Conservation (phyloP, 2,888 invertebrate genomes). For the Synergus itoensis region DNA sequence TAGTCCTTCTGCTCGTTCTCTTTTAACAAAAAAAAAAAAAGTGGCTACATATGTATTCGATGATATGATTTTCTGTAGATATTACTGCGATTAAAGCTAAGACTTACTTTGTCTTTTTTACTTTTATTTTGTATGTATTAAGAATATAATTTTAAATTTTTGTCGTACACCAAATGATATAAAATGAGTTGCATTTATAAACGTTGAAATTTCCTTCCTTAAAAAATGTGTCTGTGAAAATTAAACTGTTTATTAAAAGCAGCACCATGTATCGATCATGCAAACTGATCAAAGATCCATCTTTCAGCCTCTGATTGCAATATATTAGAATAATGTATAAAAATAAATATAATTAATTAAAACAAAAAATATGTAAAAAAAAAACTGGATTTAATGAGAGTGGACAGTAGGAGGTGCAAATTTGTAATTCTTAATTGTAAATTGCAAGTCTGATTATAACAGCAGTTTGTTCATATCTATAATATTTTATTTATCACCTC, state of each 20-base stretch:
- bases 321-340: too few relatives aligned
- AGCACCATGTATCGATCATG: too few relatives aligned
- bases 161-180: neutral
- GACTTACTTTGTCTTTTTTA: neutral
- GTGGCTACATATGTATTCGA: conserved; percentile 46
- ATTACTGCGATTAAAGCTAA: neutral
- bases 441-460: too few relatives aligned
- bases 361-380: too few relatives aligned
- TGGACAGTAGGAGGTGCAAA: too few relatives aligned
- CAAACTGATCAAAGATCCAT: too few relatives aligned
- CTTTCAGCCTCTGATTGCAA: too few relatives aligned
- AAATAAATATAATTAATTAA: too few relatives aligned
- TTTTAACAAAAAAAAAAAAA: conserved; percentile 63
- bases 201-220: neutral
- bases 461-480: too few relatives aligned
- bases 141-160: neutral
- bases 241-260: neutral
- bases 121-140: neutral
- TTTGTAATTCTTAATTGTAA: too few relatives aligned
- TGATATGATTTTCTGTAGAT: neutral
- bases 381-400: too few relatives aligned
- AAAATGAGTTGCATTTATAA: neutral
- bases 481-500: too few relatives aligned
- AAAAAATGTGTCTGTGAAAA: neutral
- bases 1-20: conserved; percentile 61